These are phyloP conservation scores for Drosophila truncata DNA, from an alignment of 1,140 invertebrate genomes.

Conservation along the genomic window DNA sequence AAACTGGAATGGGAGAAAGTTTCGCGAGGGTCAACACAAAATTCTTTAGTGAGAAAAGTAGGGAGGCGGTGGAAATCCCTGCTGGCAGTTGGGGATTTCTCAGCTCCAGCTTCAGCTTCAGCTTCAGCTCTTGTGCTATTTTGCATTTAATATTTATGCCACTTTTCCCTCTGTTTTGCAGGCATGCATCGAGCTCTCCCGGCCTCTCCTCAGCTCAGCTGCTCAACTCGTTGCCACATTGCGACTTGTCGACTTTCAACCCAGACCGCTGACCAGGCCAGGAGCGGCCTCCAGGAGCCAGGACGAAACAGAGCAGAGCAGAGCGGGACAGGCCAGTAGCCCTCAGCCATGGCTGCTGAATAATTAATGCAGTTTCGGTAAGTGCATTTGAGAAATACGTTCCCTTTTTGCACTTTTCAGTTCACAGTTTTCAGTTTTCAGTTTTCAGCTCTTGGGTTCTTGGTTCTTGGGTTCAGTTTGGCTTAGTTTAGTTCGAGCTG, in stretches of 20 bases:
- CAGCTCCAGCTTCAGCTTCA: neutral
- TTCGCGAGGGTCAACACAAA: slow-evolving; percentile 10
- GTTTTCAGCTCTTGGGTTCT: neutral
- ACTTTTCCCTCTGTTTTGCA: slow-evolving; percentile 56
- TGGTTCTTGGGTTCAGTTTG: slow-evolving; percentile 44
- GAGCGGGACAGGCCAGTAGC: slow-evolving; percentile 49
- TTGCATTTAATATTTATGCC: slow-evolving; percentile 83
- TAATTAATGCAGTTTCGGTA: slow-evolving; percentile 83
- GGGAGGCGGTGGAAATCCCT: slow-evolving; percentile 28
- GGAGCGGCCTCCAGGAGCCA: slow-evolving; percentile 11
- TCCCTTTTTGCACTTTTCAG: slow-evolving; percentile 21
- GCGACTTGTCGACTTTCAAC: slow-evolving; percentile 75
- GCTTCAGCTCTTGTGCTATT: slow-evolving; percentile 56
- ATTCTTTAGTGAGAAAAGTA: neutral
- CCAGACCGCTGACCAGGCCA: slow-evolving; percentile 69
- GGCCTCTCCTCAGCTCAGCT: slow-evolving; percentile 59
- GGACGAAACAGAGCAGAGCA: slow-evolving; percentile 28
- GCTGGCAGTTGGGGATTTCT: slow-evolving; percentile 64
- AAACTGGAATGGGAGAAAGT: neutral
- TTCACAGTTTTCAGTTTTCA: neutral
- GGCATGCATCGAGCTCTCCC: slow-evolving; percentile 62
- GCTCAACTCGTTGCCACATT: slow-evolving; percentile 62
- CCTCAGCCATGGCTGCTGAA: slow-evolving; percentile 67
- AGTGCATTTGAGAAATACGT: slow-evolving; percentile 76
- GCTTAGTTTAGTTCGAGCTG: slow-evolving; percentile 25